Evolutionary conservation across 2,888 invertebrate genomes (phyloP), one percentile per base, ranked within the genome.

Genomic region (Deilephila elpenor): DNA sequence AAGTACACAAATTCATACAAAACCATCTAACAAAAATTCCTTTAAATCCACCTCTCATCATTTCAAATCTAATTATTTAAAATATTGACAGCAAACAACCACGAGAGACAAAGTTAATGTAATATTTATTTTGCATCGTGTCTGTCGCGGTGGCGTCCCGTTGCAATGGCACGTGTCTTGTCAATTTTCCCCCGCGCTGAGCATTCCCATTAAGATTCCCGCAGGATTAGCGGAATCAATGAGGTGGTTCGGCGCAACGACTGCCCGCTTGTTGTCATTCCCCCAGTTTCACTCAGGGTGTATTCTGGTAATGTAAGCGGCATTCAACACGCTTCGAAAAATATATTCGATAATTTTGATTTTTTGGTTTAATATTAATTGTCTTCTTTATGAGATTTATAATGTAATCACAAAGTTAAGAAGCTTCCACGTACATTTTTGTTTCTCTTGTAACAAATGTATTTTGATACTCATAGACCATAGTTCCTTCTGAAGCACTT

Each of bases 221-320:
- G 80, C 84, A 84, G 90, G 91, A 91, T 92, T 91, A 91, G 83
- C 83, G 81, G 84, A 90, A 90, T 91, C 92, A 92, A 91, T 91
- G 91, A 90, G 88, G 83, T 89, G 82, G 59, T 64, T 51, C 67
- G 51, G 59, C 70, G 73, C 74, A 75, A 53, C 73, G 73, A 71
- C 70, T 72, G 79, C 77, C 74, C 78, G 77, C 73, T 73, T 76
- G 77, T 81, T 82, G 84, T 80, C 83, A 81, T 81, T 79, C 80
- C 83, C 82, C 80, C 62, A 62, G 71, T 62, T 72, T 51, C n/a
- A 61, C 59, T 56, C 56, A 34, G 56, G n/a, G 0, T 8, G 14
- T 51, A 32, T 34, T 70, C 70, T 20, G 44, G 32, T 59, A 7
- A 60, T n/a, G 67, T 20, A 37, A 53, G 29, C 17, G 2, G 70